Conservation (phyloP, 2,888 invertebrate species). For the Megalurothrips usitatus region DNA sequence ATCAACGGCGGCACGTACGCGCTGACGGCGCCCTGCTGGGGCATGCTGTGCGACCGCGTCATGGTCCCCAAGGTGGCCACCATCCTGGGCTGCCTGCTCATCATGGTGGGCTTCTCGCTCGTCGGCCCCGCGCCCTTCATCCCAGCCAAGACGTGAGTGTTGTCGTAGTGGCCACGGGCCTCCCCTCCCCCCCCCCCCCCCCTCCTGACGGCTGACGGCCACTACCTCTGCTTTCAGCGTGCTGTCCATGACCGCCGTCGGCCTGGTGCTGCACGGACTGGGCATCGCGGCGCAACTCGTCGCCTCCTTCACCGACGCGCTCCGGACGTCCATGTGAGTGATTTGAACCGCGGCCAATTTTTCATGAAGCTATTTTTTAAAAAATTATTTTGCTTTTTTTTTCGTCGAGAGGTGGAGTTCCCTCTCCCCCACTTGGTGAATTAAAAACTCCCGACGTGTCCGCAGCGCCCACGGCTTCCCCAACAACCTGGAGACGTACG, state of each 20-base stretch:
- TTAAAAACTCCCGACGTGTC: no score
- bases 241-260: conserved; percentile 63
- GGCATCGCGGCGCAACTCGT: conserved; percentile 81
- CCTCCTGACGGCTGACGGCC: background rate
- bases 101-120: conserved; percentile 64
- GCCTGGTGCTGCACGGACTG: conserved; percentile 72
- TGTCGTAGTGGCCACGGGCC: background rate
- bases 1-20: conserved; percentile 80
- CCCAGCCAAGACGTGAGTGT: conserved; percentile 55
- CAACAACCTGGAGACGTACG: conserved; percentile 83
- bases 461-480: conserved; percentile 69
- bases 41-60: conserved; percentile 71
- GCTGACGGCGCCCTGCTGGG: conserved; percentile 71
- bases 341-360: no score
- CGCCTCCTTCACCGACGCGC: conserved; percentile 78
- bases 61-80: conserved; percentile 63
- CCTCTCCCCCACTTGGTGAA: no score
- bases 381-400: no score
- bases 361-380: no score
- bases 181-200: no score
- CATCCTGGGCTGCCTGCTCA: conserved; percentile 60
- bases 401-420: no score
- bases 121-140: conserved; percentile 79
- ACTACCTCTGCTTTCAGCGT: conserved; percentile 49
- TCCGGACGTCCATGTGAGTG: conserved; percentile 74